Evolutionary conservation across 2,888 invertebrate species (phyloP), one percentile per base, ranked within the genome.

Genomic region (Serrognathus titanus): DNA sequence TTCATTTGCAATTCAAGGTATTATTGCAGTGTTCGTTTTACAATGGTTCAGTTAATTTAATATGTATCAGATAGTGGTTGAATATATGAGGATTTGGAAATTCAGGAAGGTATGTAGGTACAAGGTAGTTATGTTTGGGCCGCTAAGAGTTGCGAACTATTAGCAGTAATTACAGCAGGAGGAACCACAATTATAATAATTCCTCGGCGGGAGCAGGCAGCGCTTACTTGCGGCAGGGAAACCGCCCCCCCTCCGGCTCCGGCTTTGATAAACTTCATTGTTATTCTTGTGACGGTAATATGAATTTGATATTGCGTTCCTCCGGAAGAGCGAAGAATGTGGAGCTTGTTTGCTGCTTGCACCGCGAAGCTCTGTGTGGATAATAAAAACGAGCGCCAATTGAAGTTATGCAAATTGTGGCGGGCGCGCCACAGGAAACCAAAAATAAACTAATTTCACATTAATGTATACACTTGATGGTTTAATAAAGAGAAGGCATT

Each of bases 171-270:
- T 63, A 63, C 56, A 49, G 63, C 62, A 57, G 59, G 62, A 61
- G 53, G 59, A 63, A 63, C 64, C 64, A 58, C 64, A 58, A 64
- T 63, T 62, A 64, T 64, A 63, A 63, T 63, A 64, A 64, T 63
- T 61, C 62, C 57, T 31, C 61, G 53, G 51, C 41, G 55, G 53
- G 53, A 7, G 24, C 24, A 31, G 24, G 6, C 24, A 31, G 24
- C 24, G 24, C 6, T 31, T 31, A 7, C 24, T 31, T 31, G 24
- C 24, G 24, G 24, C 24, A 6, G 24, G 6, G 24, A 31, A 31
- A 31, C 24, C 24, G 7, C 24, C 24, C 24, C 24, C 24, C 7
- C 24, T 6, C 24, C 24, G 3, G 35, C 41, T 24, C n/a, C 11
- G 39, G 41, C 52, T 36, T 52, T 52, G 52, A 52, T 52, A 51